phyloP scores from a whole-genome alignment of 2,888 invertebrate species.

The Euplexia lucipara region DNA sequence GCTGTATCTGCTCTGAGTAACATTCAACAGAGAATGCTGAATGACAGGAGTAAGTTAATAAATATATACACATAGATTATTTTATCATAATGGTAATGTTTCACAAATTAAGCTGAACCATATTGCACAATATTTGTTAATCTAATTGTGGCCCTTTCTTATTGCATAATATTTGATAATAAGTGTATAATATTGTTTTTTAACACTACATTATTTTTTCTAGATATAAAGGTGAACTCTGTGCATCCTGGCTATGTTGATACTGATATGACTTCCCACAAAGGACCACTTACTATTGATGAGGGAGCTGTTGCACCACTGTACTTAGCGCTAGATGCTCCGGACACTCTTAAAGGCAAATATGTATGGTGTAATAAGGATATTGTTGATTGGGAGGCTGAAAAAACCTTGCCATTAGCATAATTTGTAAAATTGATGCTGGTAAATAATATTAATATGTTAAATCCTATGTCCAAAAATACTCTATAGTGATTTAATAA shows the following conservation, averaged over 20 bases:
- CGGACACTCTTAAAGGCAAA: conserved; percentile 22
- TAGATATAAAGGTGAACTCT: conserved; percentile 92
- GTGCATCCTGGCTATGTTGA: conserved; percentile 95
- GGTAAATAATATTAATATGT: neutral
- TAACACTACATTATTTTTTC: neutral
- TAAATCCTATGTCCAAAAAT: neutral
- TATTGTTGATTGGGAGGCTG: conserved; percentile 25
- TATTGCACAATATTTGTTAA: too few relatives aligned
- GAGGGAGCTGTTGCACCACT: conserved; percentile 90
- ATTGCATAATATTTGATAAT: too few relatives aligned
- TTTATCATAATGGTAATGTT: too few relatives aligned
- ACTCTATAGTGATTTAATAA: conserved; percentile 1
- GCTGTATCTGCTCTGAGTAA: too few relatives aligned
- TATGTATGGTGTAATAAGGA: conserved; percentile 8
- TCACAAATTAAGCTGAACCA: too few relatives aligned
- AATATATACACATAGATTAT: neutral
- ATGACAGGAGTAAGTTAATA: conserved; percentile 6
- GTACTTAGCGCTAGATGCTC: conserved; percentile 22
- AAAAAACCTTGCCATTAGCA: neutral
- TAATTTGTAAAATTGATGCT: neutral
- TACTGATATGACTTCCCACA: conserved; percentile 94
- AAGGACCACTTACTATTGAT: conserved; percentile 91
- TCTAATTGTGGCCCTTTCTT: too few relatives aligned
- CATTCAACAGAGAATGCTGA: neutral
- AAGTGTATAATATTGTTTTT: too few relatives aligned